Evolutionary conservation across 2,888 invertebrate species (phyloP), one percentile per base, ranked within the genome.

Genomic region (Pantelozetes paolii): DNA sequence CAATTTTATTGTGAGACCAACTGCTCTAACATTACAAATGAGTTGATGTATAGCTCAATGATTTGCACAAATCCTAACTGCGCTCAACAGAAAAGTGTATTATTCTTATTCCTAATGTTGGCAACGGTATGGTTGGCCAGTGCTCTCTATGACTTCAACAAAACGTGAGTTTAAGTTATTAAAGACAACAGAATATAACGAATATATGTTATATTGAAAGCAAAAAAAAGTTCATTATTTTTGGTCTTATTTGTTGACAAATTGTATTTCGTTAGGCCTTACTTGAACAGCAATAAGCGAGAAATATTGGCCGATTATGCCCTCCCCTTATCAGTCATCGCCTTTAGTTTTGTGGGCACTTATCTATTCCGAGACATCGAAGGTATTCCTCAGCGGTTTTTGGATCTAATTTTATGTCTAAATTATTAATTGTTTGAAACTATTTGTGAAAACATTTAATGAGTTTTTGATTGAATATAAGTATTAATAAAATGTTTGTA

Each of bases 51-150:
- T 36, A 8, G 11, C 36, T 8, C 36, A 36, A 36, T 36, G 36
- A 36, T 8, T 36, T 8, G 36, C 11, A 36, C 36, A 8, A 36
- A 5, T 36, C 36, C 20, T 20, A 64, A 64, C n/a, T 74, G 70
- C 20, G 69, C 70, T 18, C 48, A 48, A 70, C 69, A 74, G n/a
- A 50, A 40, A n/a, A 71, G 70, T 71, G 70, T 85, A 30, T 80
- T 85, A 62, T 85, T 84, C 79, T 79, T 85, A 73, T 79, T 85
- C 57, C 81, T 85, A 42, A 83, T 83, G 82, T 81, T 84, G 62
- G 84, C 84, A 64, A 85, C 85, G 1, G 81, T 85, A 20, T 85
- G 84, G 84, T 78, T 84, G 23, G 84, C 84, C 23, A 79, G 84
- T 2, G 83, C 82, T 45, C 78, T 85, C 48, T 84, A 82, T 79